Base-by-base conservation (phyloP, 2,797 vertebrate genomes). In the Enoplosus armatus region DNA sequence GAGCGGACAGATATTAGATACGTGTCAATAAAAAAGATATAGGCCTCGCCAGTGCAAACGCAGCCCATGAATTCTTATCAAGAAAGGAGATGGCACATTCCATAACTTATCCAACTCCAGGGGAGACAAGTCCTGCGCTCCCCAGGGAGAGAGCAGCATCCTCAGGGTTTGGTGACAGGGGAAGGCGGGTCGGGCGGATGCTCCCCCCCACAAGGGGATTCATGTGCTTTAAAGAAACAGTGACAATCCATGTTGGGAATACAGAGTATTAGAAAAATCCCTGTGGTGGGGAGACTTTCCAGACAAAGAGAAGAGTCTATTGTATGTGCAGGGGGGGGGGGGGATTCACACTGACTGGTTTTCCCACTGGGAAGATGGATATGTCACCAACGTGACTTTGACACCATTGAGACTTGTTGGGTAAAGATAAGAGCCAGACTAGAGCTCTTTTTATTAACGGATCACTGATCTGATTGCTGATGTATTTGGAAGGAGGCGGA, bases 171-270 rank as follows among this genome's bases (percentile, higher is more conserved):
- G 26, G 55, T 66, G 87, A 76, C 76, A 75, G 62, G n/a, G 64
- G 70, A 62, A 72, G 63, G 66, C 14, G 35, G 88, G 78, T 66
- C 47, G 75, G 56, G 65, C 5, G 15, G 62, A 79, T 45, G 22
- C 64, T 43, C n/a, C 70, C n/a, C 70, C 74, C 79, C 78, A 70
- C 72, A 20, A 75, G 68, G 79, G 83, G 85, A 87, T 86, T 87
- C 58, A 26, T 82, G 75, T 68, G 68, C 85, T 89, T 82, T 75
- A 79, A 89, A 65, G 85, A 84, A 89, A 82, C 81, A 55, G 65
- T 64, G 75, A 74, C 78, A 85, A 87, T 80, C 80, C 83, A 72
- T 86, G 87, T 86, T 85, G 90, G 82, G 89, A 90, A 88, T 82
- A 85, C 35, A 77, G 70, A 67, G 60, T 69, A 72, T 88, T 89